phyloP scores from a whole-genome alignment of 2,797 vertebrate genomes.

The Distichodus sexfasciatus region DNA sequence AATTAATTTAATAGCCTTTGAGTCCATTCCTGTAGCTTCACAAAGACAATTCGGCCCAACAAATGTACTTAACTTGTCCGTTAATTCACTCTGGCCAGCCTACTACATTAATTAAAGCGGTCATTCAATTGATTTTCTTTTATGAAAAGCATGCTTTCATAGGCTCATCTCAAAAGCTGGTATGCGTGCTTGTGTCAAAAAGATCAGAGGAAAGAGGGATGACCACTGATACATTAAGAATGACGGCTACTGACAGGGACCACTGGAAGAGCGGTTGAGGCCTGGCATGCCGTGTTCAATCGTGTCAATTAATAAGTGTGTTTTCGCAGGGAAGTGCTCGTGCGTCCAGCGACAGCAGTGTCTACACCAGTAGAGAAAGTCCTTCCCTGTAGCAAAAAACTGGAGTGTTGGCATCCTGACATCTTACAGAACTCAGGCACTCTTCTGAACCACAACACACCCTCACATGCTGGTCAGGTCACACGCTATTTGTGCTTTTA shows the following conservation, averaged over 20 bases:
- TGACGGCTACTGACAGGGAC: constrained; percentile 62
- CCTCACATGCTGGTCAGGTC: neutral
- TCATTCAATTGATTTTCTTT: constrained; percentile 37
- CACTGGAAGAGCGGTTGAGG: constrained; percentile 39
- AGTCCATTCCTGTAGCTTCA: constrained; percentile 38
- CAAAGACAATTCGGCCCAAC: constrained; percentile 48
- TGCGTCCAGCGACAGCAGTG: neutral
- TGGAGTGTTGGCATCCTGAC: constrained; percentile 13
- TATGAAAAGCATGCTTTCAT: constrained; percentile 7
- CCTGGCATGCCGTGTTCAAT: neutral
- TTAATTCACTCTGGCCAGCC: constrained; percentile 43
- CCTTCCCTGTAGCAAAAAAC: constrained; percentile 20
- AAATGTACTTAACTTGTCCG: constrained; percentile 44
- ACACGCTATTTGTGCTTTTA: neutral
- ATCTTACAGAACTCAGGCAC: no score
- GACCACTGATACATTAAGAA: constrained; percentile 45
- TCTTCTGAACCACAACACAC: constrained; percentile 7
- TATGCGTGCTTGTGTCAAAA: constrained; percentile 14
- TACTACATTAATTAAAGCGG: constrained; percentile 51
- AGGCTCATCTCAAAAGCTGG: neutral
- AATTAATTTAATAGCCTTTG: constrained; percentile 62
- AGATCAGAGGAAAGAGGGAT: constrained; percentile 23
- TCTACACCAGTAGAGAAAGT: constrained; percentile 1
- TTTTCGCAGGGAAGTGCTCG: neutral
- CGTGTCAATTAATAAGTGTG: constrained; percentile 29